Conservation (phyloP, 37 sponge, comb jelly and placozoan species). For the Lycopodina hypogea region DNA sequence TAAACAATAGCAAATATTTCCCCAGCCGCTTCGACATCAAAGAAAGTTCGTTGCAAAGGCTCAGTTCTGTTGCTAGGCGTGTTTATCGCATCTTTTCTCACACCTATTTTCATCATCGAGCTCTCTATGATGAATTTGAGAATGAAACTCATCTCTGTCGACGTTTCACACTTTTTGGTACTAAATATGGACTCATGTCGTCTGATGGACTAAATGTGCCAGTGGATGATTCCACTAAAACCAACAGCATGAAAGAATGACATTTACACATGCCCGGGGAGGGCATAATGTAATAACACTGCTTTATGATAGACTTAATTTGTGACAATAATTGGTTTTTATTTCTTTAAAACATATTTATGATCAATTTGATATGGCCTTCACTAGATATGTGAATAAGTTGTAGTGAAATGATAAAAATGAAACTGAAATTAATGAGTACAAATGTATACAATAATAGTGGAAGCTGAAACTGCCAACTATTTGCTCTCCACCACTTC, state of each 20-base stretch:
- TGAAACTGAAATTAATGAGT: too few relatives aligned
- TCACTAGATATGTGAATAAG: too few relatives aligned
- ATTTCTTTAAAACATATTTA: too few relatives aligned
- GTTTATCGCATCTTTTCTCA: constrained; percentile 97
- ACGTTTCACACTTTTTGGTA: constrained; percentile 85
- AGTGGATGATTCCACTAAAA: constrained; percentile 16
- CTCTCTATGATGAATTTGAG: constrained; percentile 88
- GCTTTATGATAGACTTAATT: too few relatives aligned
- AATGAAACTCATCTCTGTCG: constrained; percentile 81
- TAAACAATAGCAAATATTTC: constrained; percentile 96
- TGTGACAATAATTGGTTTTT: too few relatives aligned
- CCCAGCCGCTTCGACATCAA: constrained; percentile 89
- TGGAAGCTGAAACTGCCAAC: too few relatives aligned
- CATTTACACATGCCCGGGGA: too few relatives aligned
- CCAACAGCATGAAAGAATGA: neutral
- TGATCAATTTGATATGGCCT: too few relatives aligned
- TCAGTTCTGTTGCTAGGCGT: constrained; percentile 84
- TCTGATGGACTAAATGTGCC: constrained; percentile 85
- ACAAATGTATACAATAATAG: too few relatives aligned
- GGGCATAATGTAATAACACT: too few relatives aligned
- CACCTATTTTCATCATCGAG: constrained; percentile 92
- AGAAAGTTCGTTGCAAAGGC: constrained; percentile 78
- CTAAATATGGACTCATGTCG: constrained; percentile 90
- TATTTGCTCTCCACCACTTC: too few relatives aligned
- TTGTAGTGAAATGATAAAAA: too few relatives aligned